A percentile compares a stretch with the other conserved stretches of the same genome.
phyloP scores from a whole-genome alignment of 2,888 invertebrate species.

The Parochlus steinenii region DNA sequence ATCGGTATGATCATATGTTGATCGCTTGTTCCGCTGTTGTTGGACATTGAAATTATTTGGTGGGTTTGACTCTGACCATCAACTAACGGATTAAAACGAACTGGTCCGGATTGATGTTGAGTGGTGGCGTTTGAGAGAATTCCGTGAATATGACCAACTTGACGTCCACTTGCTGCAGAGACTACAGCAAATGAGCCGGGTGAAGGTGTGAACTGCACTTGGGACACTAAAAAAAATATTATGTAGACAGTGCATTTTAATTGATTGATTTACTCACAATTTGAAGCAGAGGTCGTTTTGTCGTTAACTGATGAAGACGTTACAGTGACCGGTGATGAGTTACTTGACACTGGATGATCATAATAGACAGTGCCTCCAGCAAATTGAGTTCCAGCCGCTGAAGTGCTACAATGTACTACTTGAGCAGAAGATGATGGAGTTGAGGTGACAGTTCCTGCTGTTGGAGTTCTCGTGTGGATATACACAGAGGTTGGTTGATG shows the following conservation, averaged over 20 bases:
- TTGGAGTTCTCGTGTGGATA: slow-evolving; percentile 21
- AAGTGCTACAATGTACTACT: slow-evolving; percentile 16
- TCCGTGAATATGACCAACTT: slow-evolving; percentile 14
- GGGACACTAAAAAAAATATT: too few relatives aligned
- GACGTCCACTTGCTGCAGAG: slow-evolving; percentile 20
- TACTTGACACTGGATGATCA: slow-evolving; percentile 16
- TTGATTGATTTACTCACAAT: too few relatives aligned
- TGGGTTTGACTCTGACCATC: slow-evolving; percentile 12
- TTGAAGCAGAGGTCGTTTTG: slow-evolving; percentile 2
- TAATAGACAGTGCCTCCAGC: slow-evolving; percentile 27
- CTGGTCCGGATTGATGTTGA: slow-evolving; percentile 21
- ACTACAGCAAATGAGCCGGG: slow-evolving; percentile 29
- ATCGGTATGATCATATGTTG: neutral
- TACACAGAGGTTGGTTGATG: slow-evolving; percentile 20
- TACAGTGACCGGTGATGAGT: neutral
- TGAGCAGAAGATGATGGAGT: slow-evolving; percentile 14
- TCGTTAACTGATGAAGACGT: neutral
- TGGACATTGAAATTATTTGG: slow-evolving; percentile 18
- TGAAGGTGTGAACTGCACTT: slow-evolving; percentile 22
- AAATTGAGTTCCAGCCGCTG: slow-evolving; percentile 16
- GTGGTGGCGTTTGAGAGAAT: too few relatives aligned
- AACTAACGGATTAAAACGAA: slow-evolving; percentile 21
- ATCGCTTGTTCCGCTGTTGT: slow-evolving; percentile 15
- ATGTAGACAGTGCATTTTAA: too few relatives aligned
- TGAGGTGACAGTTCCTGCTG: slow-evolving; percentile 16